phyloP scores from a whole-genome alignment of 2,888 invertebrate genomes.

The Lepidocyrtinus sp. region DNA sequence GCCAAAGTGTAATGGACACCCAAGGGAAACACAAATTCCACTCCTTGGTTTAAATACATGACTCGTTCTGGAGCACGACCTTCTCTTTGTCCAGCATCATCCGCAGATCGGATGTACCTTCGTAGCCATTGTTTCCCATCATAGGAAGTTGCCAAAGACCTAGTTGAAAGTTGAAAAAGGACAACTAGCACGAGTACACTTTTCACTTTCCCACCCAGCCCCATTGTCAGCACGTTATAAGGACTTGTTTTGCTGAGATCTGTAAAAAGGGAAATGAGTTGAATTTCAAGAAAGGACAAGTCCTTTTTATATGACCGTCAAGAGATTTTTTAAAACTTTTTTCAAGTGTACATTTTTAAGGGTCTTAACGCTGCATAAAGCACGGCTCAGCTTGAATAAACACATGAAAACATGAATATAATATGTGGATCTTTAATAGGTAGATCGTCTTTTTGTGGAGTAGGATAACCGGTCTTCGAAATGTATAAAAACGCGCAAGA shows the following conservation, averaged over 20 bases:
- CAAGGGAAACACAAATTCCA: conserved; percentile 64
- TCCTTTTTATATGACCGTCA: conserved; percentile 55
- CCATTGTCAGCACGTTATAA: neutral
- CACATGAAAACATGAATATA: neutral
- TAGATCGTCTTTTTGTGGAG: conserved; percentile 14
- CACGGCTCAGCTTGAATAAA: neutral
- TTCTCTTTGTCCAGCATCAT: conserved; percentile 26
- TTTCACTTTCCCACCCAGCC: conserved; percentile 27
- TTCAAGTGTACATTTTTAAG: neutral
- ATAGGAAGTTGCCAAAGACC: neutral
- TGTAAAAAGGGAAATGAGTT: conserved; percentile 56
- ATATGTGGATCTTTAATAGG: neutral
- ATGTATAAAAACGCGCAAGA: neutral
- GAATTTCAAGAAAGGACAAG: conserved; percentile 24
- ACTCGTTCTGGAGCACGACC: conserved; percentile 44
- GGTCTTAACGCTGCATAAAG: neutral
- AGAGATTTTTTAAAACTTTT: too few relatives aligned
- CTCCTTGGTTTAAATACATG: conserved; percentile 61
- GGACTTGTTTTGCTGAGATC: conserved; percentile 31
- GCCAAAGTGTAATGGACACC: conserved; percentile 64
- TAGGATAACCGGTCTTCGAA: conserved; percentile 50
- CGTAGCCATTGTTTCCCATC: conserved; percentile 42
- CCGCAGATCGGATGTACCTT: conserved; percentile 31
- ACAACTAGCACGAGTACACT: conserved; percentile 3
- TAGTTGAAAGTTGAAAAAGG: neutral